A percentile compares a stretch with the other conserved stretches of the same genome.
These are phyloP conservation scores for Drosophila nigromelanica DNA, from an alignment of 1,140 invertebrate genomes.

Conservation along the genomic window DNA sequence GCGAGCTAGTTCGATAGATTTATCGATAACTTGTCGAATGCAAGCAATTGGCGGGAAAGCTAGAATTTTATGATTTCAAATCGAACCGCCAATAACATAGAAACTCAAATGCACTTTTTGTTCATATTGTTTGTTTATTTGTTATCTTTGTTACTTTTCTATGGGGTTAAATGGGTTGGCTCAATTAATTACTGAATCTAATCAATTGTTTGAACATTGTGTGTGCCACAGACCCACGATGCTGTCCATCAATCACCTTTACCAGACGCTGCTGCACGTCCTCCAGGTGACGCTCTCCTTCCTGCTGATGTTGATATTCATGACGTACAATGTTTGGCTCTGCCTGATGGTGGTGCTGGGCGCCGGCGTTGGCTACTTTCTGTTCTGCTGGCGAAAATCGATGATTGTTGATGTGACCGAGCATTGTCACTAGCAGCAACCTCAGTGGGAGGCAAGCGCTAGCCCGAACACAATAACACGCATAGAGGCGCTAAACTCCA, in stretches of 20 bases:
- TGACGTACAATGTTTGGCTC: slow-evolving; percentile 99
- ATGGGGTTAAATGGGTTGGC: background rate
- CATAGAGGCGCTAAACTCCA: slow-evolving; percentile 25
- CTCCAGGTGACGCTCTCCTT: slow-evolving; percentile 96
- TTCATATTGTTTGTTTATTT: slow-evolving; percentile 9
- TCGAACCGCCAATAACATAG: background rate
- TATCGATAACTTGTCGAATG: background rate
- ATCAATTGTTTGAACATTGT: background rate
- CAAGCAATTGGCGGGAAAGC: background rate
- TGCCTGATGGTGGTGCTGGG: slow-evolving; percentile 95
- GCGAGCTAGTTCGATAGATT: background rate
- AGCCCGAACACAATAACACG: slow-evolving; percentile 11
- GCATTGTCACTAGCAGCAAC: slow-evolving; percentile 92
- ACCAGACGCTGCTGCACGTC: slow-evolving; percentile 95
- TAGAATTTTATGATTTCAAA: background rate
- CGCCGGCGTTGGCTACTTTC: slow-evolving; percentile 94
- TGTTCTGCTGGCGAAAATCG: slow-evolving; percentile 96
- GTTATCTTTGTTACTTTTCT: slow-evolving; percentile 4
- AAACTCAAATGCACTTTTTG: background rate
- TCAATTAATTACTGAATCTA: background rate
- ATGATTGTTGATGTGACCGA: slow-evolving; percentile 96
- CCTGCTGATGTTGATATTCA: slow-evolving; percentile 98
- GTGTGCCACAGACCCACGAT: slow-evolving; percentile 88
- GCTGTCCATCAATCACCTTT: slow-evolving; percentile 90
- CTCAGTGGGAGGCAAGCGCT: slow-evolving; percentile 28